Percentiles rank a stretch among this genome's conserved stretches.
phyloP scores from a whole-genome alignment of 2,113 vertebrate genomes.

The Odontesthes bonariensis region DNA sequence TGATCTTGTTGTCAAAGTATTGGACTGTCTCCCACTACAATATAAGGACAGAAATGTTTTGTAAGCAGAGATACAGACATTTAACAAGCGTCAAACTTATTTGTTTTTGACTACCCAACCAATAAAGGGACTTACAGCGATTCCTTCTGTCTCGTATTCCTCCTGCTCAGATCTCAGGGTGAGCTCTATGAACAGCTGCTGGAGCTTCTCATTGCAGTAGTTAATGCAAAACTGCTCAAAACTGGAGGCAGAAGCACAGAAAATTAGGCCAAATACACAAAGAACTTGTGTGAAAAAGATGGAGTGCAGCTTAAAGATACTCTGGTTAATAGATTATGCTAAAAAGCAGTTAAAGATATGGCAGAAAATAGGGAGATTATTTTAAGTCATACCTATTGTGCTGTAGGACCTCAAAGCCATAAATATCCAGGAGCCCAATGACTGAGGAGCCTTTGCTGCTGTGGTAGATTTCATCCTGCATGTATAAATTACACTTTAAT shows the following conservation, averaged over 20 bases:
- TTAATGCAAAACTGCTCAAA: conserved; percentile 99
- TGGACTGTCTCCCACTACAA: conserved; percentile 95
- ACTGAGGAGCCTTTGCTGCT: conserved; percentile 89
- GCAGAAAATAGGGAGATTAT: background rate
- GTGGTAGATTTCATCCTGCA: conserved; percentile 88
- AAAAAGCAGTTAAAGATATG: background rate
- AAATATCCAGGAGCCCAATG: conserved; percentile 95
- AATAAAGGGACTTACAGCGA: conserved; percentile 83
- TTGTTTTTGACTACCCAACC: background rate
- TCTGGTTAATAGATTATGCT: background rate
- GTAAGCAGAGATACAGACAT: background rate
- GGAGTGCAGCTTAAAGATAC: background rate
- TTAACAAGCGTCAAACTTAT: background rate
- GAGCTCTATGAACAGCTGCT: conserved; percentile 97
- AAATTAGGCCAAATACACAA: background rate
- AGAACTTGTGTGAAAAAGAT: background rate
- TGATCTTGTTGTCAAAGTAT: conserved; percentile 99
- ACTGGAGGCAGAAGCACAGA: conserved; percentile 71
- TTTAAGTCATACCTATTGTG: conserved; percentile 88
- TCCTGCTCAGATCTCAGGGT: conserved; percentile 96
- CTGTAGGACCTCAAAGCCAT: conserved; percentile 98
- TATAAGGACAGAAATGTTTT: background rate
- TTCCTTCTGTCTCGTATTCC: conserved; percentile 94
- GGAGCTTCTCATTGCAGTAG: conserved; percentile 98
- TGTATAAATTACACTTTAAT: conserved; percentile 12